These are phyloP conservation scores for Isoperla grammatica DNA, from an alignment of 2,888 invertebrate genomes.

Conservation along the genomic window DNA sequence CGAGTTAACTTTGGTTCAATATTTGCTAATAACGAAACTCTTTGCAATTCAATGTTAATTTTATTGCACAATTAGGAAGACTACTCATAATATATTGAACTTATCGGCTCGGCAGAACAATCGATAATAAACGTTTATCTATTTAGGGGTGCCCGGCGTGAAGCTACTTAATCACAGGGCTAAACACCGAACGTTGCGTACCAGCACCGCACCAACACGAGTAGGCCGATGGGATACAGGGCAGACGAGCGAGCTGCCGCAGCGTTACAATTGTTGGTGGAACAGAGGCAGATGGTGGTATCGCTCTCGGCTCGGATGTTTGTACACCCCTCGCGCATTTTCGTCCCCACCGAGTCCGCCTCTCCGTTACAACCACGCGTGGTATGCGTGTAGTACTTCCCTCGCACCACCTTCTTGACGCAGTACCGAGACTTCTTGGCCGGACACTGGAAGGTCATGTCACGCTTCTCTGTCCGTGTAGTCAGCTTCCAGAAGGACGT, in stretches of 20 bases:
- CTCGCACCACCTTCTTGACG: constrained; percentile 14
- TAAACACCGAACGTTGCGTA: not conserved
- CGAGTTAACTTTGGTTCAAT: too few species aligned
- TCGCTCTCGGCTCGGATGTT: not conserved
- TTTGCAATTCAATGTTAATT: too few species aligned
- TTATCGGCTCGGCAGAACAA: too few species aligned
- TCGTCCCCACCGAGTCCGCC: not conserved
- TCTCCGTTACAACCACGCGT: not conserved
- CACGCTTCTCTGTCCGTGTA: constrained; percentile 2
- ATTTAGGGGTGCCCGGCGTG: not conserved
- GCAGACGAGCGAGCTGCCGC: not conserved
- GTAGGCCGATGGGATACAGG: not conserved
- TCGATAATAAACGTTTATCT: too few species aligned
- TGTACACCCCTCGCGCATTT: not conserved
- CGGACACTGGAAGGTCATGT: constrained; percentile 21
- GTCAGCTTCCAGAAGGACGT: constrained; percentile 20
- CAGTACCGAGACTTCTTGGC: constrained; percentile 15
- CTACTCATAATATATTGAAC: too few species aligned
- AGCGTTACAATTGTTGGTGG: constrained; percentile 15
- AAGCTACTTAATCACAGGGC: not conserved
- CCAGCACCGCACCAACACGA: not conserved
- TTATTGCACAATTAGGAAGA: too few species aligned
- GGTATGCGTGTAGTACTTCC: not conserved
- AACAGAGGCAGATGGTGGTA: constrained; percentile 18
- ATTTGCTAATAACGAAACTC: too few species aligned